Percentiles rank a stretch among this genome's conserved stretches.
These are phyloP conservation scores for Casuarius casuarius DNA, from an alignment of 2,113 vertebrate species.

Conservation along the genomic window DNA sequence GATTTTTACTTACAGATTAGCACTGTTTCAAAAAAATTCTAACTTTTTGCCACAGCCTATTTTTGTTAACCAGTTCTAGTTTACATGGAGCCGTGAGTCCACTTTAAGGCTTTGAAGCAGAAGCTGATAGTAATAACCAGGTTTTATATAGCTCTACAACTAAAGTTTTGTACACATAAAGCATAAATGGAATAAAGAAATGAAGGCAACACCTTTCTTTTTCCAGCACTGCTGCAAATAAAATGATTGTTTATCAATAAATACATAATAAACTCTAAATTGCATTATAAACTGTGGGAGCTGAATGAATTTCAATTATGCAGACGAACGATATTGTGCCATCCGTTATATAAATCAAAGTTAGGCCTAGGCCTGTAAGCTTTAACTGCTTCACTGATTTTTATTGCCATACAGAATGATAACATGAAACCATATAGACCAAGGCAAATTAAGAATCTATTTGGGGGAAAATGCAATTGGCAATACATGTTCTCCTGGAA, in stretches of 20 bases:
- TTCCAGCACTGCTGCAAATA: constrained; percentile 16
- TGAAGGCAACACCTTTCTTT: not conserved
- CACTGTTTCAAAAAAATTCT: not conserved
- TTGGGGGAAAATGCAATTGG: constrained; percentile 43
- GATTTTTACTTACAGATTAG: not conserved
- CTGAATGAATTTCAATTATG: constrained; percentile 60
- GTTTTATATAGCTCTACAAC: not conserved
- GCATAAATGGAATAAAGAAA: not conserved
- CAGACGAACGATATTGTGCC: not conserved
- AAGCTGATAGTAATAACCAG: not conserved
- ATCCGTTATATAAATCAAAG: constrained; percentile 62
- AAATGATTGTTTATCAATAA: constrained; percentile 66
- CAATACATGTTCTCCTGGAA: constrained; percentile 56
- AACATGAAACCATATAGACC: constrained; percentile 66
- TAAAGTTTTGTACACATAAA: not conserved
- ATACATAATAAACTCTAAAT: constrained; percentile 10
- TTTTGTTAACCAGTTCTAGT: not conserved
- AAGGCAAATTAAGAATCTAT: constrained; percentile 72
- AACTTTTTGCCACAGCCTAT: not conserved
- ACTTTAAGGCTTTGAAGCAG: not conserved
- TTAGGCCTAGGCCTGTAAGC: constrained; percentile 28
- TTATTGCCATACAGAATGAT: constrained; percentile 61
- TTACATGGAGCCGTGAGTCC: not conserved
- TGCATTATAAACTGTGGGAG: constrained; percentile 25
- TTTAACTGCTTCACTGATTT: constrained; percentile 65